Percentiles rank a stretch among this genome's conserved stretches.
phyloP scores from a whole-genome alignment of 2,797 vertebrate species.

The Parauchenoglanis punctatus region DNA sequence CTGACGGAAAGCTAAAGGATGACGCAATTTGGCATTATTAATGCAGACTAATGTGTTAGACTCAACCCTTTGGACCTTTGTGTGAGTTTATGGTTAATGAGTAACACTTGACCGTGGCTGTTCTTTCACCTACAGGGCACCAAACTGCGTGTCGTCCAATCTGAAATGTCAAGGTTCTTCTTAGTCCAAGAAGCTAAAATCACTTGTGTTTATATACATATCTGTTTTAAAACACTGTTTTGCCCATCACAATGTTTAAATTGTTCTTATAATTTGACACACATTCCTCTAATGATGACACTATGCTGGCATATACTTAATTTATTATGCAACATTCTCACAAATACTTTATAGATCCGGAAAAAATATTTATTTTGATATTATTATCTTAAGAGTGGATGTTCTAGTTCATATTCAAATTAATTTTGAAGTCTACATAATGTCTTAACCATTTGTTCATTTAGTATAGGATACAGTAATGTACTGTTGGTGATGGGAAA shows the following conservation, averaged over 20 bases:
- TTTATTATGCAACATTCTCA: neutral
- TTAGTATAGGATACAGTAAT: neutral
- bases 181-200: neutral
- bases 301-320: neutral
- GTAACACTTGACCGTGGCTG: conserved; percentile 31
- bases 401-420: neutral
- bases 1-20: neutral
- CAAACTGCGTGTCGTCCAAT: conserved; percentile 20
- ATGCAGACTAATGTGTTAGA: conserved; percentile 16
- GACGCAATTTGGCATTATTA: conserved; percentile 1
- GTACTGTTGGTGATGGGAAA: neutral
- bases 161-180: conserved; percentile 26
- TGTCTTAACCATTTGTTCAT: neutral
- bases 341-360: neutral
- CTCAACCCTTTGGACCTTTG: conserved; percentile 19
- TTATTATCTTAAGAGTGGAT: neutral
- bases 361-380: neutral
- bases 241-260: too few relatives aligned
- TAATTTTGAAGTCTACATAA: neutral
- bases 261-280: neutral
- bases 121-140: conserved; percentile 29
- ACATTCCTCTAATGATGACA: neutral
- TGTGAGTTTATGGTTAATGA: conserved; percentile 49
- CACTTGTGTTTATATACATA: neutral
- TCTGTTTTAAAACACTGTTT: neutral